Evolutionary conservation across 64 coral and sea anemone species (phyloP), one percentile per base, ranked within the genome.

Genomic region (Orbicella faveolata): DNA sequence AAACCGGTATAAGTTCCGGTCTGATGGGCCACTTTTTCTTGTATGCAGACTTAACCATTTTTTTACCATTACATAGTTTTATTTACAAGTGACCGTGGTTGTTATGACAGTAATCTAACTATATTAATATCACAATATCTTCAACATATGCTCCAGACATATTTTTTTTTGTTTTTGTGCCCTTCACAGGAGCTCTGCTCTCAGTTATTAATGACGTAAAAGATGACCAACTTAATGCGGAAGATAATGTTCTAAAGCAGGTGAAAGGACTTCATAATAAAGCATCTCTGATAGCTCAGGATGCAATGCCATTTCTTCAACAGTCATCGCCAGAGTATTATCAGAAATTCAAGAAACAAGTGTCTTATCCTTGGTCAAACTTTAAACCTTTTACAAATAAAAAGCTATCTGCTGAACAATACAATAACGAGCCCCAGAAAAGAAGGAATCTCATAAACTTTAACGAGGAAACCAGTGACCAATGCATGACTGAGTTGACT

Each of bases 401-500:
- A 65, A 68, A 94, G 67, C 88, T 91, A 23, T 33, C 69, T 37
- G 52, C 78, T 23, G 55, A 75, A 19, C 65, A 87, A 41, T 90
- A 76, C 63, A 68, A 48, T 4, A 48, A 48, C 44, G 44, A 81
- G 33, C 68, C 88, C 36, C 61, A 84, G 23, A 36, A 90, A 23
- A 96, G 82, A 65, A 90, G 92, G 26, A 76, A 89, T 74, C 52
- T 82, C 1, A 89, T 96, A 55, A 87, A 74, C 17, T 96, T 96
- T 96, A 84, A 96, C 59, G 95, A 96, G 54, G 52, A 88, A 23
- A 90, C 63, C 23, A 96, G 95, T 91, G 95, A 96, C 69, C 51
- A 75, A 4, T 96, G 95, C 53, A 78, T 96, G 63, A 88, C 55
- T 62, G 92, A 91, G 66, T 78, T 96, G 59, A 90, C 95, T 25